A percentile compares a stretch with the other conserved stretches of the same genome.
Conservation (phyloP, 2,888 invertebrate genomes). For the Tipula vernalis region DNA sequence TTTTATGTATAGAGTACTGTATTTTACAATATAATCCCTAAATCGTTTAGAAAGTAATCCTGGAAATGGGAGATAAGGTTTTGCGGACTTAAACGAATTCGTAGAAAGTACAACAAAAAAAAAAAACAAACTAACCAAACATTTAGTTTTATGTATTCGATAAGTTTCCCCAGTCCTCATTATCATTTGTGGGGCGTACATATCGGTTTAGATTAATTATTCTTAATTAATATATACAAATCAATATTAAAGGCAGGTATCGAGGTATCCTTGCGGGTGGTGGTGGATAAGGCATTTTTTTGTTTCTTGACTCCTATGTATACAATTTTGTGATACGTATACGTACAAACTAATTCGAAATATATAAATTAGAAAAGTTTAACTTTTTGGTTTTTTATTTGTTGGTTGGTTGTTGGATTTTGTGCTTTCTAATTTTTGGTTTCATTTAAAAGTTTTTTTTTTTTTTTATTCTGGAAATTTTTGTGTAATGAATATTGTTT, state of each 20-base stretch:
- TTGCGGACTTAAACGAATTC: background rate
- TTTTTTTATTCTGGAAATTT: background rate
- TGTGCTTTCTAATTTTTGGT: slow-evolving; percentile 4
- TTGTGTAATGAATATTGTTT: background rate
- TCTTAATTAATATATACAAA: background rate
- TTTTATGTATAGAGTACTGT: background rate
- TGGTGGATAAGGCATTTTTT: background rate
- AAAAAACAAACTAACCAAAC: background rate
- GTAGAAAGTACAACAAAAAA: background rate
- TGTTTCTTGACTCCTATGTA: no score
- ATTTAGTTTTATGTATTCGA: background rate
- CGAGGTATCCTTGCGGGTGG: no score
- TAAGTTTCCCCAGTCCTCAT: background rate
- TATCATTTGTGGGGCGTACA: background rate
- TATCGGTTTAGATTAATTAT: background rate
- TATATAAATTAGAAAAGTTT: background rate
- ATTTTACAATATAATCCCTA: background rate
- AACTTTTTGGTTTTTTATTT: background rate
- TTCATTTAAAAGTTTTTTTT: background rate
- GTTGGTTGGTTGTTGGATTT: background rate
- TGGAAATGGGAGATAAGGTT: background rate
- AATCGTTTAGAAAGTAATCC: background rate
- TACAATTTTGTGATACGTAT: background rate
- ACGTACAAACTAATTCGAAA: background rate
- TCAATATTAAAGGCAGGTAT: background rate